Evolutionary conservation across 2,888 invertebrate species (phyloP), one percentile per base, ranked within the genome.

Genomic region (Drosophila subsilvestris): DNA sequence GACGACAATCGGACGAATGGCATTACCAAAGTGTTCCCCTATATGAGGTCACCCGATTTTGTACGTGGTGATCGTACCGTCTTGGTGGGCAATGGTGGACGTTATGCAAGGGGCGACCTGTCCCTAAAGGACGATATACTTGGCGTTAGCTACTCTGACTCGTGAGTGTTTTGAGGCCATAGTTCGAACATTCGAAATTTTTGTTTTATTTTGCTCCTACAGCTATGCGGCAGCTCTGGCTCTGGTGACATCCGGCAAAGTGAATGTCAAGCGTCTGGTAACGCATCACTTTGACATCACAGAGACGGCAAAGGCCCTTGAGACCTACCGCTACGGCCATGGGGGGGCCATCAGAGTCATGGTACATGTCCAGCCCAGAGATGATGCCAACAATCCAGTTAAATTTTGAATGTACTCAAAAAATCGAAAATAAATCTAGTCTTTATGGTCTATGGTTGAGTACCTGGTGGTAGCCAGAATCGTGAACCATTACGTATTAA

Each of bases 1-100:
- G 95, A 98, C 76, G 98, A 99, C 96, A 0, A 94, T 98, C 78
- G n/a, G n/a, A n/a, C n/a, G n/a, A n/a, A n/a, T n/a, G n/a, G n/a
- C n/a, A n/a, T n/a, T n/a, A n/a, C n/a, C n/a, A n/a, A n/a, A n/a
- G n/a, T n/a, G n/a, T n/a, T n/a, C n/a, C n/a, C n/a, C n/a, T n/a
- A n/a, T n/a, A n/a, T n/a, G n/a, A n/a, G n/a, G n/a, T n/a, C n/a
- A n/a, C n/a, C n/a, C n/a, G n/a, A n/a, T n/a, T n/a, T n/a, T n/a
- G n/a, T n/a, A n/a, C n/a, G n/a, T n/a, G n/a, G n/a, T n/a, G n/a
- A n/a, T n/a, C n/a, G n/a, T n/a, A n/a, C n/a, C n/a, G n/a, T n/a
- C n/a, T n/a, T n/a, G n/a, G n/a, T n/a, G n/a, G n/a, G n/a, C n/a
- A n/a, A n/a, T n/a, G n/a, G n/a, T n/a, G n/a, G n/a, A n/a, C n/a